phyloP scores from a whole-genome alignment of 2,113 vertebrate genomes.

The Falco punctatus region DNA sequence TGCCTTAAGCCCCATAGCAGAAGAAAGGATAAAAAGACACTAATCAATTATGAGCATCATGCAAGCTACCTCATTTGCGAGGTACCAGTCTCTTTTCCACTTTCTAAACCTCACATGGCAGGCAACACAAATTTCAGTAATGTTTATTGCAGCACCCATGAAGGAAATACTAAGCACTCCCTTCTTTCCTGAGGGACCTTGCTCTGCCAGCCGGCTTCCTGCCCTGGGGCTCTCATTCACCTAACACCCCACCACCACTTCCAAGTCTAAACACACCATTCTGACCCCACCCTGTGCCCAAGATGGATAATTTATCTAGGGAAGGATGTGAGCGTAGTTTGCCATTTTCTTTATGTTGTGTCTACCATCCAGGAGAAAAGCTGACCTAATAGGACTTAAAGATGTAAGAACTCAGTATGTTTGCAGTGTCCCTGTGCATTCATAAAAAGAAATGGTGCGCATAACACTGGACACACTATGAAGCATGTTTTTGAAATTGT shows the following conservation, averaged over 20 bases:
- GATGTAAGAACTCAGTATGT: neutral
- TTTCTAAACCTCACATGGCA: neutral
- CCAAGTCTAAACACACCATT: neutral
- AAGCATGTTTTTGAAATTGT: neutral
- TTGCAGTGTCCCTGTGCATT: neutral
- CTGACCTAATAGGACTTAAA: neutral
- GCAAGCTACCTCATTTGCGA: neutral
- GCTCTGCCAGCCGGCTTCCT: neutral
- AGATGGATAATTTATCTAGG: neutral
- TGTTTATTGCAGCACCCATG: too few species aligned
- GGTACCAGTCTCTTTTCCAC: neutral
- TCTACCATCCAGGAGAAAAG: neutral
- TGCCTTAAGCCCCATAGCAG: neutral
- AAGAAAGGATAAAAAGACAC: neutral
- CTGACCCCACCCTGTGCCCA: neutral
- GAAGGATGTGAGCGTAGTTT: neutral
- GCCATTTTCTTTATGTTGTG: neutral
- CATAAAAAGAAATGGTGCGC: neutral
- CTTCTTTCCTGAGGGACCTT: accelerated
- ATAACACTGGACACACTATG: neutral
- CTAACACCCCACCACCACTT: neutral
- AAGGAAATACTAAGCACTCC: neutral
- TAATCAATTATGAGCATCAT: neutral
- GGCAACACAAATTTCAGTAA: neutral
- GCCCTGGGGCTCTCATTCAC: neutral